Evolutionary conservation across 2,797 vertebrate species (phyloP).

Genomic region (Coendou prehensilis): DNA sequence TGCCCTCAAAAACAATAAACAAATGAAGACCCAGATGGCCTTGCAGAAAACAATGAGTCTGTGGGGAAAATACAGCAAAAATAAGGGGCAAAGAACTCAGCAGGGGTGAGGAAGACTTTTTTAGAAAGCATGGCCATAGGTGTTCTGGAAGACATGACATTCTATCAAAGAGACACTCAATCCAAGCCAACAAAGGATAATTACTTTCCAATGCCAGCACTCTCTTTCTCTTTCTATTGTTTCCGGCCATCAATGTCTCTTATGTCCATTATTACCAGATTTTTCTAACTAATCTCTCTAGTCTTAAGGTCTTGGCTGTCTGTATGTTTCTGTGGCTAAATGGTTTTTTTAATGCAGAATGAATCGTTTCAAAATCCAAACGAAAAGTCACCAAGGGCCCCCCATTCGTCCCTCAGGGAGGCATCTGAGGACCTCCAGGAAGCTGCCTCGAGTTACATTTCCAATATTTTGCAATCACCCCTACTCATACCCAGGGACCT

Average conservation of each 20-base stretch:
- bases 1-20: neutral
- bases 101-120: neutral
- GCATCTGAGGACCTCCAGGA: neutral
- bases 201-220: neutral
- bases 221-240: neutral
- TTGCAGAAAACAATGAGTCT: neutral
- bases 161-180: neutral
- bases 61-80: neutral
- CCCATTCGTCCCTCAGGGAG: neutral
- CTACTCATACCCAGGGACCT: neutral
- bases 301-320: neutral
- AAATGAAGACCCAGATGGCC: neutral
- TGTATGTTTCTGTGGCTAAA: neutral
- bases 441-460: neutral
- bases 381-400: neutral
- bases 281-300: constrained; percentile 9
- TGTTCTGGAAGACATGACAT: neutral
- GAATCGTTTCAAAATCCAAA: neutral
- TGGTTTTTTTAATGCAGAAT: neutral
- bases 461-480: neutral
- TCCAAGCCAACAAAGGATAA: neutral
- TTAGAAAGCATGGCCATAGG: neutral
- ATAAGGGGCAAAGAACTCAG: neutral
- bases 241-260: neutral
- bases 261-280: neutral